Evolutionary conservation across 2,797 vertebrate genomes (phyloP).

Genomic region (Pseudomugil gertrudae): DNA sequence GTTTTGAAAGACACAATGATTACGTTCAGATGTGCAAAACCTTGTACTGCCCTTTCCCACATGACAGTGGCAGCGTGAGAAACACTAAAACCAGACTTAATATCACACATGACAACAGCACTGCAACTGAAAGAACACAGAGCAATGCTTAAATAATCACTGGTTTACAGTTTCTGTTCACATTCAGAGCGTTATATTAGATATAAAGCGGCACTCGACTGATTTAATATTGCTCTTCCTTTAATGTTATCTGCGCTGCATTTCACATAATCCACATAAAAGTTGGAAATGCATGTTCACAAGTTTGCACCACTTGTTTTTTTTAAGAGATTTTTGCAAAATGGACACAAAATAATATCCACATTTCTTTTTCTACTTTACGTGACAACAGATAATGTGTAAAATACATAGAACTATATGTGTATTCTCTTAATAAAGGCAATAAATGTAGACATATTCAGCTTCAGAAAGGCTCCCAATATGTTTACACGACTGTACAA

Average conservation of each 20-base stretch:
- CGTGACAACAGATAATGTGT: not conserved
- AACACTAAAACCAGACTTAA: too few species aligned
- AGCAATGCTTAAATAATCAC: not conserved
- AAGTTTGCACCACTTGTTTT: not conserved
- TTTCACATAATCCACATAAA: not conserved
- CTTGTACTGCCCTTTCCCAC: too few species aligned
- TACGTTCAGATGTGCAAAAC: too few species aligned
- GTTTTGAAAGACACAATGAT: too few species aligned
- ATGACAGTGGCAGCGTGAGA: too few species aligned
- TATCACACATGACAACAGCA: not conserved
- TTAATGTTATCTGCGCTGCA: not conserved
- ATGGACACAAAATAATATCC: not conserved
- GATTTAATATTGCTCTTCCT: not conserved
- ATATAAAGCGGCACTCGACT: constrained; percentile 13
- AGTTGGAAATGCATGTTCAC: not conserved
- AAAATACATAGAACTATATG: constrained; percentile 11
- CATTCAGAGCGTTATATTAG: not conserved
- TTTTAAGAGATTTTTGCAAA: not conserved
- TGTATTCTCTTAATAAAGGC: constrained; percentile 22
- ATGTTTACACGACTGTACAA: constrained; percentile 12
- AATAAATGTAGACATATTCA: not conserved
- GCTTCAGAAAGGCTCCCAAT: constrained; percentile 34
- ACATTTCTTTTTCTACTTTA: not conserved
- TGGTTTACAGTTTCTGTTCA: not conserved
- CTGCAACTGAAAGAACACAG: not conserved